Conservation (phyloP, 2,888 invertebrate genomes). For the Harpagoxenus sublaevis region DNA sequence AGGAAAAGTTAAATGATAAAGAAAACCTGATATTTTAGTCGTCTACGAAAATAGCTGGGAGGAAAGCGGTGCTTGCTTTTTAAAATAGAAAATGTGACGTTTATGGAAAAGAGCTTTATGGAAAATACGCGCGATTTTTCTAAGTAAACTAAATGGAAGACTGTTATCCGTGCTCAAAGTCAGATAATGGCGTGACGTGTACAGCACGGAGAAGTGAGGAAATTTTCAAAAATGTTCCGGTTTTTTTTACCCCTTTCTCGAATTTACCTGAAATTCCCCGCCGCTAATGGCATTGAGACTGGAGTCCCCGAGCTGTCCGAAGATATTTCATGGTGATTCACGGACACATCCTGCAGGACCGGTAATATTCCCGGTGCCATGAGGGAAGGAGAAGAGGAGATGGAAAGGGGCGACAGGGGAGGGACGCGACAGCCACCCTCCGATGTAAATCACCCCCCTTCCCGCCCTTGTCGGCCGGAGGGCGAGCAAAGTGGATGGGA, state of each 20-base stretch:
- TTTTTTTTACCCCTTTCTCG: neutral
- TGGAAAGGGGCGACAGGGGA: neutral
- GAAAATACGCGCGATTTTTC: neutral
- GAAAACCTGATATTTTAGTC: neutral
- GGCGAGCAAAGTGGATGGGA: slow-evolving; percentile 62
- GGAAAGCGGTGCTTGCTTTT: neutral
- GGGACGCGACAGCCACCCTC: slow-evolving; percentile 36
- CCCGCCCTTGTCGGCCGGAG: slow-evolving; percentile 30
- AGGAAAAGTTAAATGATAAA: neutral
- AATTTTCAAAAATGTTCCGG: slow-evolving; percentile 11
- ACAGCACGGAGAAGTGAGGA: neutral
- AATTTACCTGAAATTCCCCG: slow-evolving; percentile 36
- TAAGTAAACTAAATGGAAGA: neutral
- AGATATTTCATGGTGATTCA: slow-evolving; percentile 75
- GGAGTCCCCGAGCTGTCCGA: slow-evolving; percentile 61
- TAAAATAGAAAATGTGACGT: slow-evolving; percentile 17
- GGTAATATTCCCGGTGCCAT: slow-evolving; percentile 70
- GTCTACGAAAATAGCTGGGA: neutral
- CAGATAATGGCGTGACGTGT: neutral
- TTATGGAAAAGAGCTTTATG: neutral
- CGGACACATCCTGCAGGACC: slow-evolving; percentile 68
- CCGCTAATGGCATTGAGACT: slow-evolving; percentile 60
- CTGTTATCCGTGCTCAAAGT: neutral
- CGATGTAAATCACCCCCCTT: slow-evolving; percentile 46
- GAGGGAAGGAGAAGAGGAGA: neutral